Evolutionary conservation across 2,797 vertebrate species (phyloP).

Genomic region (Scarus forsteni): DNA sequence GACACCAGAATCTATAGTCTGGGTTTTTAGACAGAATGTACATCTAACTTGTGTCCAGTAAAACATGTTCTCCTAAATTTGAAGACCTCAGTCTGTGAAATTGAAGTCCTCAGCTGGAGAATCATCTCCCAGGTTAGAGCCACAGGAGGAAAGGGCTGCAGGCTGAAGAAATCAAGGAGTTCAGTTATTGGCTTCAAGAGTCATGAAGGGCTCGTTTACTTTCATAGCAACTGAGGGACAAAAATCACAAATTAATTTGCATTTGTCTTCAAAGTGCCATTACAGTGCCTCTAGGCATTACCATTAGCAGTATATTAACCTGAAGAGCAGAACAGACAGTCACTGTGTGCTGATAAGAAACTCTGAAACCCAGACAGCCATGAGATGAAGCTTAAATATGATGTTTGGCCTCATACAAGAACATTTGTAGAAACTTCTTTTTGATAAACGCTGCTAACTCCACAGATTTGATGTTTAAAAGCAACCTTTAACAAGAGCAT

Average conservation of each 20-base stretch:
- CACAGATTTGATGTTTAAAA: neutral
- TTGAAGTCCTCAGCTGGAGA: constrained; percentile 37
- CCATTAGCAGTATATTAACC: constrained; percentile 54
- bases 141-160: constrained; percentile 59
- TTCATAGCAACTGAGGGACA: constrained; percentile 17
- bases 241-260: constrained; percentile 12
- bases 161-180: constrained; percentile 5
- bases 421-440: neutral
- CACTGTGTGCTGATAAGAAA: constrained; percentile 11
- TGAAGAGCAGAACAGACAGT: constrained; percentile 18
- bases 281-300: constrained; percentile 57
- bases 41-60: constrained; percentile 13
- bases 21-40: constrained; percentile 17
- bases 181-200: constrained; percentile 18
- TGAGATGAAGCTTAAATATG: constrained; percentile 27
- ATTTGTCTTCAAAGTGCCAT: constrained; percentile 77
- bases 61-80: constrained; percentile 24
- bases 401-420: constrained; percentile 42
- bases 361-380: constrained; percentile 17
- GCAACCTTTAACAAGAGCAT: neutral
- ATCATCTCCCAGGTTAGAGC: constrained; percentile 39
- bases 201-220: constrained; percentile 38
- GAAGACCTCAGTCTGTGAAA: constrained; percentile 30
- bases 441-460: neutral
- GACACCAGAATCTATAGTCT: constrained; percentile 5